phyloP scores from a whole-genome alignment of 2,113 vertebrate species.

The Aspidoscelis tigris region DNA sequence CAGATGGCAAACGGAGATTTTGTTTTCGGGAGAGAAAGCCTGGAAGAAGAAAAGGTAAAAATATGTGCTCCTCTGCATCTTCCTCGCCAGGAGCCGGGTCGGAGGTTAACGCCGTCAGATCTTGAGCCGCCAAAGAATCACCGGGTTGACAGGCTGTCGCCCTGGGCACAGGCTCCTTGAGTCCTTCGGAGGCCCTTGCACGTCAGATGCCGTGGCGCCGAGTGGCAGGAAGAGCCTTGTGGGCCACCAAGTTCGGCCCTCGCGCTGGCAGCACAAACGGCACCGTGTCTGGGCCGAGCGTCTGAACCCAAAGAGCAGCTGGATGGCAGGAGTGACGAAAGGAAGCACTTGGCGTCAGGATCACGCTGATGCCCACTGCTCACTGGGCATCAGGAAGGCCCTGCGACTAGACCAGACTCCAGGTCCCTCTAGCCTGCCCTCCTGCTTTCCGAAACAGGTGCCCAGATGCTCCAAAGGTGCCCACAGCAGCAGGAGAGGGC shows the following conservation, averaged over 20 bases:
- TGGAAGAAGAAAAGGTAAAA: conserved; percentile 37
- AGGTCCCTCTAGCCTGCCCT: no score
- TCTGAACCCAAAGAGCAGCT: neutral
- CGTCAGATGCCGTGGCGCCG: conserved; percentile 6
- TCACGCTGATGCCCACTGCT: neutral
- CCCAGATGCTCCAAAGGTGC: no score
- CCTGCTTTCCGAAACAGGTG: no score
- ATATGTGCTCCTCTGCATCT: conserved; percentile 22
- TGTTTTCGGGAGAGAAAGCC: conserved; percentile 42
- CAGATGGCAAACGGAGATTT: conserved; percentile 35
- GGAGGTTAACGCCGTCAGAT: neutral
- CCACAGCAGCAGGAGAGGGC: no score
- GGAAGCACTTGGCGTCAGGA: neutral
- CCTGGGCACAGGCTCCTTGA: neutral
- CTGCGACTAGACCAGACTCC: no score
- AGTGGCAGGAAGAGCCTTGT: neutral
- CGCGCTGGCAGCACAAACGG: no score
- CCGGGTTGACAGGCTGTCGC: neutral
- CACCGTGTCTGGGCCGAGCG: neutral
- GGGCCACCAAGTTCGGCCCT: neutral
- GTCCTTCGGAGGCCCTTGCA: neutral
- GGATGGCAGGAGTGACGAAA: neutral
- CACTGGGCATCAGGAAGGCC: no score
- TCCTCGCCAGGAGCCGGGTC: neutral
- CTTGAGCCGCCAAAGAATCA: neutral